Conservation (phyloP, 1,140 invertebrate species). For the Pararge aegeria region DNA sequence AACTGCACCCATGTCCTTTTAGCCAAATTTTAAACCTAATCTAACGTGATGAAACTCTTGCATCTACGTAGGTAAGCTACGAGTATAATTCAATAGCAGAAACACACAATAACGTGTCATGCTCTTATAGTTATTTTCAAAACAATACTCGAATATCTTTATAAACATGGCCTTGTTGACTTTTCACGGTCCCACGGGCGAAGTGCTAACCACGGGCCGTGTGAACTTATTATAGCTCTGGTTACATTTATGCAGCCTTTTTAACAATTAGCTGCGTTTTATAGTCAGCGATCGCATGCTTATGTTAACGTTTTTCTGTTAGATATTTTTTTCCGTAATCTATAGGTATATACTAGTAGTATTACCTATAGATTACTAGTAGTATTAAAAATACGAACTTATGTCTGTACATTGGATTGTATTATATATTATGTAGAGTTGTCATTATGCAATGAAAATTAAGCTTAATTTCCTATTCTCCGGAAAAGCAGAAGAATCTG, state of each 20-base stretch:
- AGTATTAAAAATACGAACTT: too few species aligned
- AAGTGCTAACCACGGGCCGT: conserved; percentile 31
- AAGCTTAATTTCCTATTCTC: too few species aligned
- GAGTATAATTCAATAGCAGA: conserved; percentile 10
- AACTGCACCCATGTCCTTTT: too few species aligned
- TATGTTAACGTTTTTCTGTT: neutral
- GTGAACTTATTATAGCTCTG: conserved; percentile 33
- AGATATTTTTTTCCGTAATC: neutral
- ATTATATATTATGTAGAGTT: too few species aligned
- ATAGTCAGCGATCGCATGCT: neutral
- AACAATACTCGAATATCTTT: conserved; percentile 24
- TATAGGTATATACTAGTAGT: neutral
- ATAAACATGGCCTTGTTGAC: conserved; percentile 34
- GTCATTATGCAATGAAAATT: too few species aligned
- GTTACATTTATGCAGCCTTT: conserved; percentile 21
- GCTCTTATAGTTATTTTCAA: conserved; percentile 6
- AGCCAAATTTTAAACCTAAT: too few species aligned
- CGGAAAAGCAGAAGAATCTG: too few species aligned
- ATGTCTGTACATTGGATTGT: too few species aligned
- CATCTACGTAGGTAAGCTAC: too few species aligned
- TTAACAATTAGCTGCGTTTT: neutral
- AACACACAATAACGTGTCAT: conserved; percentile 1
- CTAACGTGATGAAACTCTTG: too few species aligned
- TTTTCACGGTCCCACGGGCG: conserved; percentile 35
- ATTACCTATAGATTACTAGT: too few species aligned